Base-by-base conservation (phyloP, 2,113 vertebrate genomes). In the Clarias magur region DNA sequence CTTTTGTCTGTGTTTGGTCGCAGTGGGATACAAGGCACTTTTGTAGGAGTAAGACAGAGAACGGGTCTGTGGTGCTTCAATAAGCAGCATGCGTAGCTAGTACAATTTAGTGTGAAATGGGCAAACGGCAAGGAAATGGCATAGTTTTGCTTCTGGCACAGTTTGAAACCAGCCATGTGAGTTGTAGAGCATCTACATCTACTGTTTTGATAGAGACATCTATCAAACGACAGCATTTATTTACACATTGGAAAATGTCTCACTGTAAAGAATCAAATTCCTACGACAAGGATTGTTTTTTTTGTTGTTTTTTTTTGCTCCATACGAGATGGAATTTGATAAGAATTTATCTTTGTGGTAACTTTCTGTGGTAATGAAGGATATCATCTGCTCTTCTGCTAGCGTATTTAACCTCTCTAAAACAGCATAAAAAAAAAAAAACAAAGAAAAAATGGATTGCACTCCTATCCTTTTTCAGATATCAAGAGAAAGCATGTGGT, bases 31-130 rank as follows among this genome's bases (percentile, higher is more conserved):
- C 68, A 38, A 1, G 27, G 57, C 54, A 38, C 15, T 80, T 87
- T 16, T 81, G 48, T 27, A 79, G 48, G 27, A 56, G n/a, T 23
- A 76, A 48, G 17, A 76, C 73, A 79, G 25, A 56, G 75, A 27
- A 27, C 15, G 75, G 56, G 48, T 57, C 42, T 80, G n/a, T 42
- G 79, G 70, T 59, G 75, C 72, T 88, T 72, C 59, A 48, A 78
- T 63, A 89, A 86, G 42, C 85, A 84, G 80, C 81, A 86, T 79
- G n/a, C 63, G 83, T 79, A 85, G 54, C 88, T 57, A 72, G 85
- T 57, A 73, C 88, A 89, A 84, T 89, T 80, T 89, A 80, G 80
- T 48, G 65, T 84, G 88, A 86, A 86, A 89, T 89, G 73, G 80
- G 73, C 80, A 83, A 89, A 86, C 34, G 67, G 70, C 62, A 70